A percentile compares a stretch with the other conserved stretches of the same genome.
Conservation (phyloP, 2,797 vertebrate species). For the Neosilurus mollespiculum region DNA sequence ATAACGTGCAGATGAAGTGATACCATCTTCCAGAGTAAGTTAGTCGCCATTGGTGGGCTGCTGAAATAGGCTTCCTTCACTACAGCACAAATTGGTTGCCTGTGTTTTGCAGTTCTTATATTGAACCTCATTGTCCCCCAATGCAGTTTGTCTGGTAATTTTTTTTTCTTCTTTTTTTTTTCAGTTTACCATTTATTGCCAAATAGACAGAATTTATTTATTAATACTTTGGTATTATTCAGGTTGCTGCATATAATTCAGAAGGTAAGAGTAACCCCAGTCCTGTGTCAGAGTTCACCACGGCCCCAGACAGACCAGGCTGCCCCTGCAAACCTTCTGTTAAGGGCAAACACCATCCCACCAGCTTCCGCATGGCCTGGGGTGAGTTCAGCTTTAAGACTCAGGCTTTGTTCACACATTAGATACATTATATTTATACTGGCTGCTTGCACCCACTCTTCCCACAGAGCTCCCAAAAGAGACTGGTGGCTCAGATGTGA, state of each 20-base stretch:
- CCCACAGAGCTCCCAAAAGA: slow-evolving; percentile 89
- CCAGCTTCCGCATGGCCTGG: slow-evolving; percentile 90
- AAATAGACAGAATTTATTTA: too few relatives aligned
- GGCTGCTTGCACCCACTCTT: not conserved
- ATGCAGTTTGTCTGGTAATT: not conserved
- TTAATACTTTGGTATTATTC: slow-evolving; percentile 34
- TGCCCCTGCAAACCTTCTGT: slow-evolving; percentile 82
- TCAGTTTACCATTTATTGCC: not conserved
- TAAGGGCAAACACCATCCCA: slow-evolving; percentile 88
- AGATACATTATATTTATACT: not conserved
- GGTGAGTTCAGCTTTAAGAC: slow-evolving; percentile 73
- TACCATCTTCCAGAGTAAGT: not conserved
- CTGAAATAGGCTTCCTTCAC: too few relatives aligned
- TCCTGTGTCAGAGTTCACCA: slow-evolving; percentile 86
- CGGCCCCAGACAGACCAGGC: slow-evolving; percentile 87
- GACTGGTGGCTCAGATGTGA: slow-evolving; percentile 85
- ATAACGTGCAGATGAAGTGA: not conserved
- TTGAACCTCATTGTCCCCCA: too few relatives aligned
- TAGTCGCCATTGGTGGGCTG: too few relatives aligned
- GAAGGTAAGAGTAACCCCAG: slow-evolving; percentile 97
- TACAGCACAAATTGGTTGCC: too few relatives aligned
- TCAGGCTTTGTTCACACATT: not conserved
- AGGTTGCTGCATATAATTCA: slow-evolving; percentile 95
- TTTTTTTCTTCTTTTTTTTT: not conserved
- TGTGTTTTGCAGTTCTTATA: not conserved